Percentiles rank a stretch among this genome's conserved stretches.
Evolutionary conservation across 2,888 invertebrate species (phyloP).

Genomic region (Charanyca ferruginea): DNA sequence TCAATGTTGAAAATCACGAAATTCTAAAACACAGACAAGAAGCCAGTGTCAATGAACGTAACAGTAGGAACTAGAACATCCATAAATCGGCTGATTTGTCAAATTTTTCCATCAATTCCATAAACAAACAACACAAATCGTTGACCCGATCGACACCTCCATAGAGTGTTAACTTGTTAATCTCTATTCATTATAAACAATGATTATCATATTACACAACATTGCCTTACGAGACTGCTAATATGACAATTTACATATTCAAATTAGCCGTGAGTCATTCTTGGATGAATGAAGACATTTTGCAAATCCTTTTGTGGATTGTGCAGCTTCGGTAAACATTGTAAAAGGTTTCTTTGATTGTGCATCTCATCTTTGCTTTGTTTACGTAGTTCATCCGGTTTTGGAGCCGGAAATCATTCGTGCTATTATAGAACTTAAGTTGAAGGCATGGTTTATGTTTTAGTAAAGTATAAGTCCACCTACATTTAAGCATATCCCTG

Average conservation of each 20-base stretch:
- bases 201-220: conserved; percentile 63
- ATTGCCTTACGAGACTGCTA: conserved; percentile 50
- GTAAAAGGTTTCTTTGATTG: conserved; percentile 43
- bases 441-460: conserved; percentile 1
- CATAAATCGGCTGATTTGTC: neutral
- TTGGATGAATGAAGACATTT: conserved; percentile 65
- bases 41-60: neutral
- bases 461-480: no score
- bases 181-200: conserved; percentile 49
- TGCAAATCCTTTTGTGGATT: conserved; percentile 62
- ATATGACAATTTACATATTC: conserved; percentile 68
- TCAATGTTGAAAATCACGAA: neutral
- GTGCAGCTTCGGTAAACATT: conserved; percentile 16
- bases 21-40: neutral
- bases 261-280: conserved; percentile 67
- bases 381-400: conserved; percentile 52
- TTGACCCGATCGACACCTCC: conserved; percentile 57
- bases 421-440: conserved; percentile 16
- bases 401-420: conserved; percentile 9
- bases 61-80: neutral
- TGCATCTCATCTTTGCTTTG: conserved; percentile 50
- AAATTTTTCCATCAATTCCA: conserved; percentile 23
- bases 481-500: no score
- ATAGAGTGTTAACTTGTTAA: conserved; percentile 47
- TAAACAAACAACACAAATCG: conserved; percentile 51